Base-by-base conservation (phyloP, 1,140 invertebrate species). In the Caenorhabditis brenneri region DNA sequence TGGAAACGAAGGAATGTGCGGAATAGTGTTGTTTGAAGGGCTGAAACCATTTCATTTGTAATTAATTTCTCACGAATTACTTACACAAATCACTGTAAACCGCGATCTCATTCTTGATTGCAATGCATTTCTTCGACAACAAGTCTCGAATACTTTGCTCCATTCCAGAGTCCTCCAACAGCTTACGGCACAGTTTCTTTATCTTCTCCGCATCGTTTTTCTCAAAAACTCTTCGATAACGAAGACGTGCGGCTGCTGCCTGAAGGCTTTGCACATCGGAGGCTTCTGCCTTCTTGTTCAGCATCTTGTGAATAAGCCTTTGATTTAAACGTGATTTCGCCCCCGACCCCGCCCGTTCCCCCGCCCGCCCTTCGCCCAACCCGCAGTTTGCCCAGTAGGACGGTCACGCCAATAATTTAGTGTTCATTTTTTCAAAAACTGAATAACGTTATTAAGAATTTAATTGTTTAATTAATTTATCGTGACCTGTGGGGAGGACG, bases 281-380 rank as follows among this genome's bases (percentile, higher is more conserved):
- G 0, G 36, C 7, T 12, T 74, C 65, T 12, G 16, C 12, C 9
- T 24, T 74, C 33, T 24, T 74, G n/a, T 19, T 46, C 33, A 74
- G 24, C 65, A 74, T 74, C 12, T 22, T 42, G n/a, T 74, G 65
- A 24, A 74, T 74, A n/a, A n/a, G n/a, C n/a, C n/a, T n/a, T n/a
- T n/a, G n/a, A n/a, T n/a, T n/a, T n/a, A n/a, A n/a, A n/a, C n/a
- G n/a, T n/a, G n/a, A n/a, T n/a, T n/a, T n/a, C n/a, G n/a, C n/a
- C n/a, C n/a, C n/a, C n/a, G n/a, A n/a, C n/a, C n/a, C n/a, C n/a
- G n/a, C n/a, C n/a, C n/a, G n/a, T n/a, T n/a, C n/a, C n/a, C n/a
- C n/a, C n/a, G n/a, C n/a, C n/a, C n/a, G n/a, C n/a, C n/a, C n/a
- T n/a, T n/a, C n/a, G n/a, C n/a, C n/a, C n/a, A n/a, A n/a, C n/a